Base-by-base conservation (phyloP, 2,888 invertebrate species). In the Chrysina gloriosa region DNA sequence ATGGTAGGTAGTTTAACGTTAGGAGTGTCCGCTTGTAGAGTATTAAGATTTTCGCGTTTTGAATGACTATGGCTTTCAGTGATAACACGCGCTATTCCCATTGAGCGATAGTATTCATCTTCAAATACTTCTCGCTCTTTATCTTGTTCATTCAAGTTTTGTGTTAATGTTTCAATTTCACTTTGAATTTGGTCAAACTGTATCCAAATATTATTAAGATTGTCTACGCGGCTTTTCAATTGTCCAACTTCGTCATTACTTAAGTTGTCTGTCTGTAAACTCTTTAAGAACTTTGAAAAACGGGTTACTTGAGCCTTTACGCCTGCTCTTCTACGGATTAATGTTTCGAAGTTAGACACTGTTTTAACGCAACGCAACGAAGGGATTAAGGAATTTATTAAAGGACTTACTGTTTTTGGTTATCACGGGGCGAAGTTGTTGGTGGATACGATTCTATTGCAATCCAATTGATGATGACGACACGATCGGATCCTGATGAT, bases 1-100 rank as follows among this genome's bases (percentile, higher is more conserved):
- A 71, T 67, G 11, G 68, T 25, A n/a, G 70, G 70, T 21, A 70
- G 31, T 25, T 27, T 27, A n/a, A 63, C 63, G 27, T 63, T 47
- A 45, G 27, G 21, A 31, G 34, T 25, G 3, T 29, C 21, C 16
- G 31, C n/a, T n/a, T n/a, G n/a, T n/a, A n/a, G n/a, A n/a, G n/a
- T n/a, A n/a, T n/a, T n/a, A n/a, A n/a, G n/a, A n/a, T n/a, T n/a
- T n/a, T n/a, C n/a, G n/a, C n/a, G n/a, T n/a, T n/a, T n/a, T n/a
- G n/a, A n/a, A n/a, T n/a, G n/a, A n/a, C n/a, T n/a, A n/a, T n/a
- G n/a, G n/a, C n/a, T n/a, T n/a, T 31, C 7, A 9, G 1, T 56
- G 31, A 56, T 11, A 3, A 16, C n/a, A 31, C 42, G 36, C 4
- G 47, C 63, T 25, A 19, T n/a, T 16, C 45, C 47, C 19, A 47